Conservation (phyloP, 2,888 invertebrate species). For the Colletes collaris region DNA sequence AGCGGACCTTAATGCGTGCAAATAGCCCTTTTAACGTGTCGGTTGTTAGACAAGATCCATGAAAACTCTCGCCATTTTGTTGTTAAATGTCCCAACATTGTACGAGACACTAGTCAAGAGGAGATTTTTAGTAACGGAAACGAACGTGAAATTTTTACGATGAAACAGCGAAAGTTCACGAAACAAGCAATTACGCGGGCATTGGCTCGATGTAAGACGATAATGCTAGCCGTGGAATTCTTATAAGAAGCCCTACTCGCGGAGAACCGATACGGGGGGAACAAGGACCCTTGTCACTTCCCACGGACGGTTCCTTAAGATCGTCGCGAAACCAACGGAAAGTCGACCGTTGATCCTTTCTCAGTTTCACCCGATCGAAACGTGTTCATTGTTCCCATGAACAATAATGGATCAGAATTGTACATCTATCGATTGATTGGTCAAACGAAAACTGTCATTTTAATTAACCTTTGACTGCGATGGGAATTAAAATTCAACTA, state of each 20-base stretch:
- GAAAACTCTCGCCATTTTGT: no score
- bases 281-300: slow-evolving; percentile 54
- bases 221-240: slow-evolving; percentile 63
- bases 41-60: background rate
- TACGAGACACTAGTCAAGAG: no score
- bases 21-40: background rate
- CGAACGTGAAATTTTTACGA: background rate
- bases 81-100: no score
- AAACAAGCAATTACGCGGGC: slow-evolving; percentile 26
- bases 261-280: slow-evolving; percentile 62
- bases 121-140: background rate
- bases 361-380: background rate
- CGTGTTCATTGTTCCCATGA: no score
- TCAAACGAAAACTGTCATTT: no score
- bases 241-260: slow-evolving; percentile 62
- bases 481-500: no score
- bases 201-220: slow-evolving; percentile 61
- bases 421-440: no score
- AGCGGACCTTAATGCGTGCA: background rate
- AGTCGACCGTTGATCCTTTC: slow-evolving; percentile 2
- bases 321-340: slow-evolving; percentile 33
- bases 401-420: no score
- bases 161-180: background rate
- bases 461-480: no score
- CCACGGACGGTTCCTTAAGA: slow-evolving; percentile 41